Evolutionary conservation across 2,888 invertebrate species (phyloP).

Genomic region (Endomychus coccineus): DNA sequence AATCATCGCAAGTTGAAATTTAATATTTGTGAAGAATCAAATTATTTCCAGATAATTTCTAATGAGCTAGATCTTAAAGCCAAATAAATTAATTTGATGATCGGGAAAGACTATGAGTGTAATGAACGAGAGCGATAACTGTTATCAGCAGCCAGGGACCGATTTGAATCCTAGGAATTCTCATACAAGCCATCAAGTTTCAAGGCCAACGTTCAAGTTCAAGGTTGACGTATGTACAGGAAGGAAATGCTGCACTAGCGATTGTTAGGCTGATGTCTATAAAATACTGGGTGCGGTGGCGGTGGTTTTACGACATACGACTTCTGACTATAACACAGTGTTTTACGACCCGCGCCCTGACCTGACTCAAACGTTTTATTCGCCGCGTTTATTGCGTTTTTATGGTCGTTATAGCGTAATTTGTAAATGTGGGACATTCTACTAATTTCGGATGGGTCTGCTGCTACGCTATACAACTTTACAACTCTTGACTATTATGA

Average conservation of each 20-base stretch:
- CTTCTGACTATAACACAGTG: slow-evolving; percentile 40
- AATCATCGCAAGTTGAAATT: too few species aligned
- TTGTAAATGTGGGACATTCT: slow-evolving; percentile 42
- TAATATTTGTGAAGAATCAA: too few species aligned
- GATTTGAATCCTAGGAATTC: too few species aligned
- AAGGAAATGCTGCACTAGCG: slow-evolving; percentile 32
- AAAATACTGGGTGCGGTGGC: slow-evolving; percentile 37
- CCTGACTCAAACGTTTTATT: slow-evolving; percentile 43
- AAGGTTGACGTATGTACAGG: too few species aligned
- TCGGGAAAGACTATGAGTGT: too few species aligned
- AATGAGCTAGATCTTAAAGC: too few species aligned
- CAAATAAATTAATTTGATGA: too few species aligned
- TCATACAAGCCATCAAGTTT: too few species aligned
- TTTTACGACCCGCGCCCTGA: slow-evolving; percentile 40
- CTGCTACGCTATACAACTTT: slow-evolving; percentile 34
- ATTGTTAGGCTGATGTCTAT: slow-evolving; percentile 38
- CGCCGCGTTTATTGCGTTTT: slow-evolving; percentile 43
- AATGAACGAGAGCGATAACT: too few species aligned
- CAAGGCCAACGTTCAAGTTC: too few species aligned
- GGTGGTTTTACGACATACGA: slow-evolving; percentile 38
- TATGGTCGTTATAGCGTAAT: slow-evolving; percentile 41
- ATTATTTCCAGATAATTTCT: too few species aligned
- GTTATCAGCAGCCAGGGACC: too few species aligned
- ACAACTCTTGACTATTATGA: slow-evolving; percentile 35
- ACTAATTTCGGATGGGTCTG: slow-evolving; percentile 39